Evolutionary conservation across 2,888 invertebrate species (phyloP).

Genomic region (Andrena chrysosceles): DNA sequence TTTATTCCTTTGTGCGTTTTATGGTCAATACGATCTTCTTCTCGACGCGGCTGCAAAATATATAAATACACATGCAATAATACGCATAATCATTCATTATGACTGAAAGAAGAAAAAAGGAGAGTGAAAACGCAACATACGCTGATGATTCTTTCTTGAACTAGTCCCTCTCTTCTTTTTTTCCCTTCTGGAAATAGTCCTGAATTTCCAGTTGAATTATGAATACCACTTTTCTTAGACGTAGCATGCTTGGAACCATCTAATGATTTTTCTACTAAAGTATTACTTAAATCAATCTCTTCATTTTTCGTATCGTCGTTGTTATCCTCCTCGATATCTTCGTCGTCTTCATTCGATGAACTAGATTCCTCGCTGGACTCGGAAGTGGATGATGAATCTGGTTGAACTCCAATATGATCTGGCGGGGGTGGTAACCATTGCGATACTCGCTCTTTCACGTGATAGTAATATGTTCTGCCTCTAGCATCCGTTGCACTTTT

Average conservation of each 20-base stretch:
- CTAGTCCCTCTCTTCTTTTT: conserved; percentile 86
- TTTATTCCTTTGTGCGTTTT: conserved; percentile 92
- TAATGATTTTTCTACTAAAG: conserved; percentile 46
- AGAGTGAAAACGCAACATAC: conserved; percentile 85
- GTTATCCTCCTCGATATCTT: conserved; percentile 83
- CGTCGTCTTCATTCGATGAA: conserved; percentile 84
- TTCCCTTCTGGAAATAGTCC: conserved; percentile 75
- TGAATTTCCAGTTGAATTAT: conserved; percentile 31
- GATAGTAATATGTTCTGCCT: conserved; percentile 97
- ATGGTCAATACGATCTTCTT: conserved; percentile 91
- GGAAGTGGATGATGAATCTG: conserved; percentile 83
- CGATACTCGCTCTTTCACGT: conserved; percentile 90
- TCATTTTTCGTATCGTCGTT: conserved; percentile 72
- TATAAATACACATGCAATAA: conserved; percentile 7
- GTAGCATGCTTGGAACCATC: conserved; percentile 67
- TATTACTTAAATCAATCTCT: conserved; percentile 71
- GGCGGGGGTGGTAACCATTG: conserved; percentile 91
- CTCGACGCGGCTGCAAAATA: conserved; percentile 90
- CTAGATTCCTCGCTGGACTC: conserved; percentile 85
- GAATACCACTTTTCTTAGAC: conserved; percentile 73
- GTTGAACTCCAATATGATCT: conserved; percentile 82
- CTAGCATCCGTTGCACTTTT: conserved; percentile 92
- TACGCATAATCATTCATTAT: not conserved
- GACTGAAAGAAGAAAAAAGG: not conserved
- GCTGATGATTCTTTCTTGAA: conserved; percentile 89